Percentiles rank a stretch among this genome's conserved stretches.
Conservation (phyloP, 2,113 vertebrate genomes). For the Cochlearius cochlearius region DNA sequence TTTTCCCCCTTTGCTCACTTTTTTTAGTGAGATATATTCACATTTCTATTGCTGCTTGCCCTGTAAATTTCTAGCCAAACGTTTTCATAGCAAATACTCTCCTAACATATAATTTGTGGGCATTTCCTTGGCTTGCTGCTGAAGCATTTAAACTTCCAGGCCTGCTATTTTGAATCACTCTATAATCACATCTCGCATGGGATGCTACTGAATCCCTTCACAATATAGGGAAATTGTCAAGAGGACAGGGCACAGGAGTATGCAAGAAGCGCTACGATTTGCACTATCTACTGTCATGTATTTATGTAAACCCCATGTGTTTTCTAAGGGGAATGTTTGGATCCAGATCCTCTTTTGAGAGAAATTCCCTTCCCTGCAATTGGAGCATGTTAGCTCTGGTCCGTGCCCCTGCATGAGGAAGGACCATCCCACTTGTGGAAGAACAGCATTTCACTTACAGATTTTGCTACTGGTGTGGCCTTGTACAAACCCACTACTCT, state of each 20-base stretch:
- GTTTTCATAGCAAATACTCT: background rate
- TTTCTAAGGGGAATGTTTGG: background rate
- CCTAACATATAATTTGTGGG: background rate
- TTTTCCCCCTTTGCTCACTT: fast-evolving
- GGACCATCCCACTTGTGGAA: background rate
- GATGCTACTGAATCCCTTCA: background rate
- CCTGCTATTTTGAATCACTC: background rate
- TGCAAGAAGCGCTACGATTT: background rate
- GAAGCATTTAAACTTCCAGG: background rate
- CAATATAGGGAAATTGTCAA: background rate
- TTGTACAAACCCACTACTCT: background rate
- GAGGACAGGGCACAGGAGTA: background rate
- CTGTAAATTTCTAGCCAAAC: background rate
- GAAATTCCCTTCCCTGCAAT: background rate
- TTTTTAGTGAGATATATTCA: background rate
- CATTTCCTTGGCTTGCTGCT: background rate
- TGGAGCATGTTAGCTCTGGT: background rate
- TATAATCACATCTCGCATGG: background rate
- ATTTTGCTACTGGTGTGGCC: background rate
- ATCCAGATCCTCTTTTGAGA: background rate
- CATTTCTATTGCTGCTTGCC: background rate
- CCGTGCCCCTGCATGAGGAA: background rate
- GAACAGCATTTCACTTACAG: background rate
- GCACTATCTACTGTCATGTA: background rate
- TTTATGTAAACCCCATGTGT: background rate